Base-by-base conservation (phyloP, 2,797 vertebrate species). In the Huso huso region DNA sequence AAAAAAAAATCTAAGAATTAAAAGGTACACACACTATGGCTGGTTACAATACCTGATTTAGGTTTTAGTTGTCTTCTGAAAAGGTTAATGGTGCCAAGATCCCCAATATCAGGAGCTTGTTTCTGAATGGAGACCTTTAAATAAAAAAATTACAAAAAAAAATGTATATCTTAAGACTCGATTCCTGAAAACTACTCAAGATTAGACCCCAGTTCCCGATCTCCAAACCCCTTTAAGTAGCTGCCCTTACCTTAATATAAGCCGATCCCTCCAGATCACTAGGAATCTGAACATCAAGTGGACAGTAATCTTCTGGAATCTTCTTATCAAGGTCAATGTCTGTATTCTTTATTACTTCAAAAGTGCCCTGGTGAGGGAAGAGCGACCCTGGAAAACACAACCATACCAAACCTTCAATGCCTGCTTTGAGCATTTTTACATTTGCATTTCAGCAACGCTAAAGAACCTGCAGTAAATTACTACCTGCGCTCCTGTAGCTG, bases 311-410 rank as follows among this genome's bases (percentile, higher is more conserved):
- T 64, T 98, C 96, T 49, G 97, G 94, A 74, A 96, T 87, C 78
- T 98, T 99, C 83, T 98, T 99, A 80, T 99, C 95, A 73, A 97
- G 78, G 79, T 99, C 95, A 55, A 99, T 91, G 78, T 99, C 97
- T 7, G 96, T 99, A 86, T 99, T 99, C 85, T 99, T 99, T 79
- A 99, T 94, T 63, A 99, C 96, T 79, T 99, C 97, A 81, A 99
- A 99, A 0, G 95, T 98, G 60, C 95, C 97, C 0, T 96, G 94
- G 78, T 99, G 97, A 72, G 94, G 94, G 77, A 98, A 99, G 65
- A 99, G 88, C 49, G 96, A 99, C 3, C 96, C 96, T 99, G 75
- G 23, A 37, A 37, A 37, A 37, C 23, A 37, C 2, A 37, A 37
- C 23, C 23, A 68, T n/a, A 61, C 7, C 61, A 7, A 58, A n/a